phyloP scores from a whole-genome alignment of 2,888 invertebrate species.

The Macaria liturata region DNA sequence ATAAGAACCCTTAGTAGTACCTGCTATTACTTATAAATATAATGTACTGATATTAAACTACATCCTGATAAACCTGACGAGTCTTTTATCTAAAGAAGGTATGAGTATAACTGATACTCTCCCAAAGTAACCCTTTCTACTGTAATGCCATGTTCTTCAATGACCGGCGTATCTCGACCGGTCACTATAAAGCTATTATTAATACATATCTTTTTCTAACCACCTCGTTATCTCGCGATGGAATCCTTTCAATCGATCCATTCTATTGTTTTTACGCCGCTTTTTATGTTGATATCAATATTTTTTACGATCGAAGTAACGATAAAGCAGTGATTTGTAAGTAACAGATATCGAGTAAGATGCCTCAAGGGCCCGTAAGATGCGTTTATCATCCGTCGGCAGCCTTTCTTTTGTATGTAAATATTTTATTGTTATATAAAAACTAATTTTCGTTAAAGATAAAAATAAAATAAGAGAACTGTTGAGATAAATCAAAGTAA shows the following conservation, averaged over 20 bases:
- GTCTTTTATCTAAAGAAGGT: neutral
- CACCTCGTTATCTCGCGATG: constrained; percentile 68
- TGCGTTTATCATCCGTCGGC: constrained; percentile 77
- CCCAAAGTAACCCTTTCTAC: constrained; percentile 25
- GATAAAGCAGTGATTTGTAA: constrained; percentile 82
- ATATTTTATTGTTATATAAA: constrained; percentile 70
- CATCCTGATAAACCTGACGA: neutral
- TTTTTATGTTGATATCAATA: constrained; percentile 81
- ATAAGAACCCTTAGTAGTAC: no score
- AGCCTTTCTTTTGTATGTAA: constrained; percentile 74
- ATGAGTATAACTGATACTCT: constrained; percentile 14
- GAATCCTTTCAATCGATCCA: constrained; percentile 81
- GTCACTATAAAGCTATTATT: constrained; percentile 75
- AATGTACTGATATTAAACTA: neutral
- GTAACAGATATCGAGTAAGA: constrained; percentile 70
- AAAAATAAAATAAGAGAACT: constrained; percentile 25
- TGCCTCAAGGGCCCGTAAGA: constrained; percentile 68
- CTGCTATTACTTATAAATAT: no score
- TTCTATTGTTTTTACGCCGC: constrained; percentile 80
- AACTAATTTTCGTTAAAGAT: constrained; percentile 40
- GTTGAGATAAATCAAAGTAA: constrained; percentile 33
- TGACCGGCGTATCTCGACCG: constrained; percentile 58
- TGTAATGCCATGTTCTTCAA: constrained; percentile 54
- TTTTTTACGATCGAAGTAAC: constrained; percentile 77
- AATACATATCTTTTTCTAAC: constrained; percentile 72